Percentiles rank a stretch among this genome's conserved stretches.
phyloP scores from a whole-genome alignment of 1,140 invertebrate genomes.

The Pemphigus obesinymphae region DNA sequence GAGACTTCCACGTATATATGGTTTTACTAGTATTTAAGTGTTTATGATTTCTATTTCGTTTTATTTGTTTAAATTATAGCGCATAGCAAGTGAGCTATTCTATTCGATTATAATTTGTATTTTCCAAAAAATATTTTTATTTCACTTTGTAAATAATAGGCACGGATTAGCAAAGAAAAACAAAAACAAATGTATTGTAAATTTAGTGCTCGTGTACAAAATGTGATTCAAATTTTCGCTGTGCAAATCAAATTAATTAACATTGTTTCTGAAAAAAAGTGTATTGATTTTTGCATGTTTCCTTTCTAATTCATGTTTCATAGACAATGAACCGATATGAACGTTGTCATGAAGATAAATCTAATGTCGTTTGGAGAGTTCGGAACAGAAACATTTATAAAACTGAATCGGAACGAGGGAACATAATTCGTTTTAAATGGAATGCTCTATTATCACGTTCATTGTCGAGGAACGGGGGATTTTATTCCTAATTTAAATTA shows the following conservation, averaged over 20 bases:
- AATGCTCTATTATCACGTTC: too few relatives aligned
- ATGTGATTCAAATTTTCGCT: conserved; percentile 35
- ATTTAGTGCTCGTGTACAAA: conserved; percentile 32
- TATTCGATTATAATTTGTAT: conserved; percentile 26
- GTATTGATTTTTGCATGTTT: neutral
- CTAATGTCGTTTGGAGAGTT: too few relatives aligned
- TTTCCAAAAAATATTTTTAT: conserved; percentile 35
- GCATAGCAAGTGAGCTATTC: neutral
- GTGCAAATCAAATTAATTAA: conserved; percentile 36
- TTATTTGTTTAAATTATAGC: neutral
- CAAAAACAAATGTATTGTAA: conserved; percentile 15
- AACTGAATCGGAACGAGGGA: too few relatives aligned
- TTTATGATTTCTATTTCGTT: neutral
- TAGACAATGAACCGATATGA: too few relatives aligned
- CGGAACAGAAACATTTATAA: too few relatives aligned
- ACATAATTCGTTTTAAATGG: too few relatives aligned
- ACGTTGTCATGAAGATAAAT: too few relatives aligned
- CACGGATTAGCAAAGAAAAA: conserved; percentile 21
- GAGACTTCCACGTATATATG: neutral
- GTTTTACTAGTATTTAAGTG: conserved; percentile 19
- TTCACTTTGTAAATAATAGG: conserved; percentile 37
- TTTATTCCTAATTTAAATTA: too few relatives aligned
- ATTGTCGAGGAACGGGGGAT: too few relatives aligned
- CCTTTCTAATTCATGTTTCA: neutral
- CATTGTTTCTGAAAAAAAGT: conserved; percentile 37